Conservation (phyloP, 1,140 invertebrate species). For the Mesaphorura yosii region DNA sequence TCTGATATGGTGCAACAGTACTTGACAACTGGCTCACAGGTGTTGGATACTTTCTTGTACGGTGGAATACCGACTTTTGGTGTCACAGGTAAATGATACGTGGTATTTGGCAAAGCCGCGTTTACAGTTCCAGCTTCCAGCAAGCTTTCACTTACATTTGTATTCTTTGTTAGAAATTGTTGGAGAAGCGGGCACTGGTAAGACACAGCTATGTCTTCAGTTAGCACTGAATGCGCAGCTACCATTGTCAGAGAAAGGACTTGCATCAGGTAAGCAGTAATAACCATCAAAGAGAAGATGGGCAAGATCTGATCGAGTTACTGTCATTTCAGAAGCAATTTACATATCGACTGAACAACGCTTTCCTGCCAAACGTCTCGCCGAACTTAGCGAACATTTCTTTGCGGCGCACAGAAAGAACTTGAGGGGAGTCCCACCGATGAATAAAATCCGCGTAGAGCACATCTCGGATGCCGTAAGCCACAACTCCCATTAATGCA, state of each 20-base stretch:
- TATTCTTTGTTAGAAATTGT: too few relatives aligned
- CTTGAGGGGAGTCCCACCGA: slow-evolving; percentile 33
- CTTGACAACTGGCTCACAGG: slow-evolving; percentile 27
- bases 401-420: slow-evolving; percentile 29
- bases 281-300: too few relatives aligned
- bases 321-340: slow-evolving; percentile 42
- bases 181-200: slow-evolving; percentile 68
- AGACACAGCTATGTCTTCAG: slow-evolving; percentile 74
- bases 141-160: too few relatives aligned
- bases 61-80: slow-evolving; percentile 62
- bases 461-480: slow-evolving; percentile 47
- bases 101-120: too few relatives aligned
- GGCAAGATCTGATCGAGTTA: too few relatives aligned
- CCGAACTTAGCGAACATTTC: slow-evolving; percentile 38
- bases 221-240: slow-evolving; percentile 50
- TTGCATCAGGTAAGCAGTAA: slow-evolving; percentile 42
- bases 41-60: slow-evolving; percentile 47
- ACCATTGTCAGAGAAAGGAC: slow-evolving; percentile 37
- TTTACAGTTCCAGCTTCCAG: too few relatives aligned
- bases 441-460: slow-evolving; percentile 47
- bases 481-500: too few relatives aligned
- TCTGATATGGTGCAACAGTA: slow-evolving; percentile 13
- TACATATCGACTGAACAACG: slow-evolving; percentile 64
- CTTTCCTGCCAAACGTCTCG: slow-evolving; percentile 57
- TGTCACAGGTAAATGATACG: too few relatives aligned